Evolutionary conservation across 2,797 vertebrate genomes (phyloP), one percentile per base, ranked within the genome.

Genomic region (Babyrousa celebensis): DNA sequence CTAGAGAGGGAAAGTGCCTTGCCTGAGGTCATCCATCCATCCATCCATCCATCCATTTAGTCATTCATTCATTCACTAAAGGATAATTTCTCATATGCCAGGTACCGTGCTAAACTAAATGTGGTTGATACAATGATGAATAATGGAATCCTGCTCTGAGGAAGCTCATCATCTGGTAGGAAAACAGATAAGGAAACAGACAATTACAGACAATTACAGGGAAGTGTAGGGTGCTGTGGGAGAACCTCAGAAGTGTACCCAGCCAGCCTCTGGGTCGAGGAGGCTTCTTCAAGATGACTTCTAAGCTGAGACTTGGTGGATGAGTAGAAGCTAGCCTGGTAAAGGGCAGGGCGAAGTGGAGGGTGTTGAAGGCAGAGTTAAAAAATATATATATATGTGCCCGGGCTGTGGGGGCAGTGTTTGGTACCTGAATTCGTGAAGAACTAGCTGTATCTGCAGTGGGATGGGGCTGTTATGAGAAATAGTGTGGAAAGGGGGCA

Each of bases 271-370:
- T 87, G 79, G 36, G 80, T 40, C 63, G 85, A 79, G 70, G 71
- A 85, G 32, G 43, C 72, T 87, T 97, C 87, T 85, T 36, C 82
- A 90, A 95, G 75, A 65, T 86, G 52, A 90, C 60, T 32, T 85
- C 62, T 92, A 93, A 85, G 65, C 58, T 78, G 63, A 85, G 86
- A 72, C 79, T 91, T 93, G 67, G 68, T 94, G 48, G 63, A 72
- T 77, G 43, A 84, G 36, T 32, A 65, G 56, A 97, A 83, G 63
- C 71, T 77, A 92, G 79, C 70, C 62, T 67, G 62, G 32, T 62
- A 62, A 94, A 25, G 40, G 40, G 11, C 74, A 71, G 36, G 65
- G 43, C 40, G 36, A 74, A 85, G 16, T 77, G 65, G 23, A 72
- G 8, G 54, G 20, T 36, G 18, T 83, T 74, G 15, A 9, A 63